Conservation (phyloP, 2,113 vertebrate genomes). For the Plotosus lineatus region DNA sequence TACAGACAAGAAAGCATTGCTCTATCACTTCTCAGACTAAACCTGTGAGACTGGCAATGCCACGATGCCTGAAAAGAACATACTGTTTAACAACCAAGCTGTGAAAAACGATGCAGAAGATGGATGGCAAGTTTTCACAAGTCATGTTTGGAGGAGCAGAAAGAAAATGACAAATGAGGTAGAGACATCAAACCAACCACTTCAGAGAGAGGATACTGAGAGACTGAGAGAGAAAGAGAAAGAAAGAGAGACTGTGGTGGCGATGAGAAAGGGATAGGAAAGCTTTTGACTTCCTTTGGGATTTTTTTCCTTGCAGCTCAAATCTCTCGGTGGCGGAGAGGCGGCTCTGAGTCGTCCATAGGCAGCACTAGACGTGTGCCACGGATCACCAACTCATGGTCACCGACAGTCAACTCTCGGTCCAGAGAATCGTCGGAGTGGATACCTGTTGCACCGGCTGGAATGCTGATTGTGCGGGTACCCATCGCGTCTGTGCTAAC, state of each 20-base stretch:
- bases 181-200: slow-evolving; percentile 51
- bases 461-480: slow-evolving; percentile 56
- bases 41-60: slow-evolving; percentile 44
- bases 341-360: slow-evolving; percentile 92
- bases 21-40: slow-evolving; percentile 50
- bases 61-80: slow-evolving; percentile 56
- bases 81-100: slow-evolving; percentile 33
- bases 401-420: slow-evolving; percentile 83
- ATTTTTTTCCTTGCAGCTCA: slow-evolving; percentile 34
- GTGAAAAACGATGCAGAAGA: slow-evolving; percentile 59
- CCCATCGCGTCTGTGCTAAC: slow-evolving; percentile 79
- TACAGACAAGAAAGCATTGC: slow-evolving; percentile 54
- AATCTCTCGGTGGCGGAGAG: slow-evolving; percentile 61
- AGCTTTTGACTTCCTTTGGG: slow-evolving; percentile 21
- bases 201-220: slow-evolving; percentile 28
- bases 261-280: slow-evolving; percentile 13
- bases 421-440: slow-evolving; percentile 81
- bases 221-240: background rate
- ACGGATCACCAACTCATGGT: slow-evolving; percentile 90
- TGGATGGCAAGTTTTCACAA: background rate
- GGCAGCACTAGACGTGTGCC: slow-evolving; percentile 93
- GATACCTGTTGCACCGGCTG: slow-evolving; percentile 33
- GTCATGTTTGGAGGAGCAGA: slow-evolving; percentile 26
- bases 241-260: slow-evolving; percentile 12
- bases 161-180: slow-evolving; percentile 47